Evolutionary conservation across 2,113 vertebrate genomes (phyloP), one percentile per base, ranked within the genome.

Genomic region (Etheostoma spectabile): DNA sequence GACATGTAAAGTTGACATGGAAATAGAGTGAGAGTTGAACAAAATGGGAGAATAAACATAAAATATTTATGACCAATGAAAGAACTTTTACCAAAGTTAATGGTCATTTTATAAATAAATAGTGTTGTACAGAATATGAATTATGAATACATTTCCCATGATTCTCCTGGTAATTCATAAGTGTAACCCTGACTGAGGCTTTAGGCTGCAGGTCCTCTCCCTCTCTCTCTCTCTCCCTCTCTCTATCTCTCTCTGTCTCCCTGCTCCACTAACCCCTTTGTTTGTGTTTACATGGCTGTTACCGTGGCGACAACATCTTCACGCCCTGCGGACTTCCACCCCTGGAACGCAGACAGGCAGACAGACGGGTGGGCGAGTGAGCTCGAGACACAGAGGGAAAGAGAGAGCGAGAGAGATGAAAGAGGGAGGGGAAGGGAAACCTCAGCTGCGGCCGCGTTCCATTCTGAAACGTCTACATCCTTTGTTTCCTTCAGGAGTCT

Each of bases 251-350:
- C 21, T 22, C 71, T 56, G 67, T 65, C 38, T 0, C 33, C 46
- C 49, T 30, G 65, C 76, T 69, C 71, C 5, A 21, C 74, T 63
- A 49, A 56, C 61, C 5, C 46, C 48, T 53, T 38, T 94, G 84
- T 95, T 93, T 91, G 56, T 95, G 91, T 95, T 94, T 91, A 87
- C 74, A n/a, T 5, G 84, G 60, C 68, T 86, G 87, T 82, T 61
- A 15, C 93, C 67, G 53, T n/a, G 73, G 92, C 13, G 60, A 94
- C 89, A 10, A 24, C 57, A 61, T 66, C 55, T 62, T 55, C 76
- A 80, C 82, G 63, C 88, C 86, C 71, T 38, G 62, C 27, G 66
- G 84, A 79, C 86, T 92, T 89, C 79, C 55, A 91, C 61, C 81
- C 21, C 74, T 85, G 86, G 79, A 64, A 74, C 56, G 24, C 80